Evolutionary conservation across 1,140 invertebrate genomes (phyloP).

Genomic region (Drusus annulatus): DNA sequence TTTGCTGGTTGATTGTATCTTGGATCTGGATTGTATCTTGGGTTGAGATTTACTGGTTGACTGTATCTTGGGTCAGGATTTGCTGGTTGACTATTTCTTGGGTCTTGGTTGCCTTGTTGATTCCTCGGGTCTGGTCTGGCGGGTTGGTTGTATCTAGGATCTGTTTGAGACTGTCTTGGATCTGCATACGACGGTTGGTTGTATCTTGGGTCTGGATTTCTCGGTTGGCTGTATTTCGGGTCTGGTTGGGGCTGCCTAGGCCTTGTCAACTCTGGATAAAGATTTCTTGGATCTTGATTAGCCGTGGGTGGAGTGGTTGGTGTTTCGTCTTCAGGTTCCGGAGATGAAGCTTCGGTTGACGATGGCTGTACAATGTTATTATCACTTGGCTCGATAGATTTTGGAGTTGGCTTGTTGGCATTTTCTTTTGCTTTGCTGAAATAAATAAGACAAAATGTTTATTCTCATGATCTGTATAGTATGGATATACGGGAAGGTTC

Average conservation of each 20-base stretch:
- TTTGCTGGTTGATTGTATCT: background rate
- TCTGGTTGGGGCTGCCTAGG: background rate
- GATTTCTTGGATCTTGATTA: slow-evolving; percentile 23
- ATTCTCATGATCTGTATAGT: too few species aligned
- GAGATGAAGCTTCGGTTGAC: slow-evolving; percentile 1
- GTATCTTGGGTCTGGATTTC: slow-evolving; percentile 26
- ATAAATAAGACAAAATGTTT: too few species aligned
- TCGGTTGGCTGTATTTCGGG: too few species aligned
- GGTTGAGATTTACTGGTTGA: background rate
- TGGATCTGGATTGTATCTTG: background rate
- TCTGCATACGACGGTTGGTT: slow-evolving; percentile 21
- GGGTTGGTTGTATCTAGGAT: slow-evolving; percentile 9
- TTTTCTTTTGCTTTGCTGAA: background rate
- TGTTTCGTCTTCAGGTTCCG: background rate
- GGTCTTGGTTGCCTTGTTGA: background rate
- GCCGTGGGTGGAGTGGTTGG: slow-evolving; percentile 16
- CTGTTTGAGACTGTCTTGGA: background rate
- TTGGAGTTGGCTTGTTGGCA: background rate
- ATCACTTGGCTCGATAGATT: background rate
- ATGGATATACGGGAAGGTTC: too few species aligned
- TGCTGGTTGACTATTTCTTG: background rate
- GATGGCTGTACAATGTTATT: background rate
- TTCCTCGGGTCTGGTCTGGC: background rate
- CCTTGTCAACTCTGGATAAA: slow-evolving; percentile 14
- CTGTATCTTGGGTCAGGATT: slow-evolving; percentile 15